Conservation (phyloP, 2,888 invertebrate species). For the Nomada ferruginata region DNA sequence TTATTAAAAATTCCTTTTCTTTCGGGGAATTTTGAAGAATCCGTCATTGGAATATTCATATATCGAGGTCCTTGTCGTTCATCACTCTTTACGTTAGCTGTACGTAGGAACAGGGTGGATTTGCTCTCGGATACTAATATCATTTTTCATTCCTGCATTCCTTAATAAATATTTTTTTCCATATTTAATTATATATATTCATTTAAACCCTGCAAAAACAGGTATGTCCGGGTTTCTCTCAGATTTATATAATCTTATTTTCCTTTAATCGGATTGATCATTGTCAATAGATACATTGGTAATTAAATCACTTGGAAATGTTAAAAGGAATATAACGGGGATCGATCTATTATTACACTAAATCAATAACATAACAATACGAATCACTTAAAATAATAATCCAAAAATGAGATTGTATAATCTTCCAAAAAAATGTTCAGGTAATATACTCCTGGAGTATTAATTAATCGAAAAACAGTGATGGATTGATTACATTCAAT, state of each 20-base stretch:
- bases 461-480: not conserved
- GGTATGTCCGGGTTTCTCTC: not conserved
- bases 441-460: not conserved
- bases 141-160: not conserved
- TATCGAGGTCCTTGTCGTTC: slow-evolving; percentile 17
- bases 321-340: too few species aligned
- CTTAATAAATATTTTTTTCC: not conserved
- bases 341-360: too few species aligned
- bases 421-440: not conserved
- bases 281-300: too few species aligned
- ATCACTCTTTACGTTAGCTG: not conserved
- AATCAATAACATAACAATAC: not conserved
- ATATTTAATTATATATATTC: not conserved
- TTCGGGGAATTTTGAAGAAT: slow-evolving; percentile 21
- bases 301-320: too few species aligned
- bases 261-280: not conserved
- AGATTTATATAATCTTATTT: not conserved
- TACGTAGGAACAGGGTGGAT: slow-evolving; percentile 37
- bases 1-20: slow-evolving; percentile 16
- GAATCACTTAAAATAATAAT: not conserved
- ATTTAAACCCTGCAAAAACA: not conserved
- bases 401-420: not conserved
- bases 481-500: not conserved
- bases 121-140: slow-evolving; percentile 13
- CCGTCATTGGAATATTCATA: slow-evolving; percentile 24